These are phyloP conservation scores for Otus sunia DNA, from an alignment of 2,113 vertebrate genomes.

Conservation along the genomic window DNA sequence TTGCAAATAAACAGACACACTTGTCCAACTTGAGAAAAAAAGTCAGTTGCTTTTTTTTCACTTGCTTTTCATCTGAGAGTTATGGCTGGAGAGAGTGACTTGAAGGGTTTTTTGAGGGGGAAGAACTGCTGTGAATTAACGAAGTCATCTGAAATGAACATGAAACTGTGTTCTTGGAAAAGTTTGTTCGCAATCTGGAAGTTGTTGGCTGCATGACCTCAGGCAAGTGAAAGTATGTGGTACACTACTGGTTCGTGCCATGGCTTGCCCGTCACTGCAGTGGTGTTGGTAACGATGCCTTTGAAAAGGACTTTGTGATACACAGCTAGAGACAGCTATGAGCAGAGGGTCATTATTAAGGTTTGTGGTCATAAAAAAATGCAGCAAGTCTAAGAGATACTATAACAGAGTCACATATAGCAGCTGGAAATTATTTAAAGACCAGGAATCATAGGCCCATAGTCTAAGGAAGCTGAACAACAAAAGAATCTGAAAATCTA, in stretches of 20 bases:
- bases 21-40: background rate
- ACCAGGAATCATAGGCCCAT: background rate
- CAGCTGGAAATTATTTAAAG: background rate
- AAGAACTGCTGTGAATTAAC: background rate
- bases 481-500: background rate
- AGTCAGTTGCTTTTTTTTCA: background rate
- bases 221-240: background rate
- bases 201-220: background rate
- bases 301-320: background rate
- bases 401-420: background rate
- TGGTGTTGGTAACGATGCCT: background rate
- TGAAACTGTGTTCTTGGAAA: background rate
- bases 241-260: background rate
- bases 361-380: background rate
- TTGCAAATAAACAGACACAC: background rate
- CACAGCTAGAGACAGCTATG: background rate
- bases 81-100: background rate
- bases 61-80: background rate
- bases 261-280: background rate
- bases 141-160: background rate
- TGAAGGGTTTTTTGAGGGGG: background rate
- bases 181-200: background rate
- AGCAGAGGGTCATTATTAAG: background rate
- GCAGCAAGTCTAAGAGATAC: background rate
- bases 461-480: background rate